Evolutionary conservation across 1,140 invertebrate species (phyloP).

Genomic region (Ruditapes philippinarum): DNA sequence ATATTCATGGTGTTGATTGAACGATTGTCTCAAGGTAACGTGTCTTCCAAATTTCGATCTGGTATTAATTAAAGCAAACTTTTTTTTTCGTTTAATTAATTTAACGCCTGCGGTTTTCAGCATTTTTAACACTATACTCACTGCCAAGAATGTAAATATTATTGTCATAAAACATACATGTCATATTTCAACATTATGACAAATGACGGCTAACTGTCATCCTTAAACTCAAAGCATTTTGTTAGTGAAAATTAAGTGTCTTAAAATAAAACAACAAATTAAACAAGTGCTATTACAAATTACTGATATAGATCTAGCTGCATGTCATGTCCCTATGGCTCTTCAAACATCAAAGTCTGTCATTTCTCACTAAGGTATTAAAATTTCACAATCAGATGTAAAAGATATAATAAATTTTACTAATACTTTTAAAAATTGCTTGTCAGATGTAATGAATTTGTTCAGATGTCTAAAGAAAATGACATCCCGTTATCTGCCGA

Average conservation of each 20-base stretch:
- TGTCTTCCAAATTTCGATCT: too few species aligned
- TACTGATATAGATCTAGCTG: background rate
- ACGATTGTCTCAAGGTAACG: too few species aligned
- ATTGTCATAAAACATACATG: slow-evolving; percentile 14
- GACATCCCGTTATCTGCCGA: slow-evolving; percentile 17
- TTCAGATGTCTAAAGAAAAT: slow-evolving; percentile 22
- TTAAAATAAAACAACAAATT: slow-evolving; percentile 9
- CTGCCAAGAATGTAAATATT: background rate
- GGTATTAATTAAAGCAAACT: too few species aligned
- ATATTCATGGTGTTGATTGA: too few species aligned
- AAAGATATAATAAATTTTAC: slow-evolving; percentile 16
- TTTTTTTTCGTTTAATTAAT: too few species aligned
- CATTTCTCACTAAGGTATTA: background rate
- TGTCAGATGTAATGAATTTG: slow-evolving; percentile 42
- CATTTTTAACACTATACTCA: background rate
- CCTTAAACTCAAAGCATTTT: background rate
- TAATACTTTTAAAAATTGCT: background rate
- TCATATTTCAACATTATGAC: background rate
- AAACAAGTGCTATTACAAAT: background rate
- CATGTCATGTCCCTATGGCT: background rate
- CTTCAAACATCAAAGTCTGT: slow-evolving; percentile 24
- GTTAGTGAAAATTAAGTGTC: background rate
- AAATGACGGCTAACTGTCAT: background rate
- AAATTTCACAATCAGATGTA: background rate
- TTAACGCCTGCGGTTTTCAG: too few species aligned